Evolutionary conservation across 2,888 invertebrate genomes (phyloP).

Genomic region (Acanthopleura granulata): DNA sequence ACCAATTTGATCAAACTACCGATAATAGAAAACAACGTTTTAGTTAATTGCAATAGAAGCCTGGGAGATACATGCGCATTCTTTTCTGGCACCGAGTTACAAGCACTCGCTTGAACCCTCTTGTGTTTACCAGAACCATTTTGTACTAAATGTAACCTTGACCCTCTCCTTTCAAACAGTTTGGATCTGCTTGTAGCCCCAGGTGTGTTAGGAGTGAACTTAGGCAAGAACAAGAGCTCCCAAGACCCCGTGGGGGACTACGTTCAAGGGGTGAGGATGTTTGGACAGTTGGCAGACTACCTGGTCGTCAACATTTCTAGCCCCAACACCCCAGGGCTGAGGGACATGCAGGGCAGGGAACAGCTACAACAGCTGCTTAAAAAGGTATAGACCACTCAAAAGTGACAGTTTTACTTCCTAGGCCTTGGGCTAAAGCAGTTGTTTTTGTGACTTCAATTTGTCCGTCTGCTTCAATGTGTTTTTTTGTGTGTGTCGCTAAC

Average conservation of each 20-base stretch:
- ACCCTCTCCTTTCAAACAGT: too few species aligned
- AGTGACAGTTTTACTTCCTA: not conserved
- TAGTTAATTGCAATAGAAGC: too few species aligned
- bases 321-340: conserved; percentile 94
- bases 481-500: too few species aligned
- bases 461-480: too few species aligned
- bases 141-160: too few species aligned
- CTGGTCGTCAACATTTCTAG: conserved; percentile 97
- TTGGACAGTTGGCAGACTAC: conserved; percentile 90
- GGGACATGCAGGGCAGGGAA: conserved; percentile 84
- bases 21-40: too few species aligned
- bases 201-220: conserved; percentile 87
- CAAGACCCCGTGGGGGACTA: conserved; percentile 84
- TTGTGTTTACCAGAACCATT: too few species aligned
- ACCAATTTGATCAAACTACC: too few species aligned
- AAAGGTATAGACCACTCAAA: conserved; percentile 43
- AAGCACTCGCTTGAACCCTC: too few species aligned
- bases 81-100: too few species aligned
- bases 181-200: conserved; percentile 25
- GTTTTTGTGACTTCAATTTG: too few species aligned
- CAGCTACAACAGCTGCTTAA: conserved; percentile 79
- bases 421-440: not conserved
- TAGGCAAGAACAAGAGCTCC: conserved; percentile 94
- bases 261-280: conserved; percentile 84
- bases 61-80: too few species aligned